These are phyloP conservation scores for Oncorhynchus tshawytscha DNA, from an alignment of 2,113 vertebrate species.

Conservation along the genomic window DNA sequence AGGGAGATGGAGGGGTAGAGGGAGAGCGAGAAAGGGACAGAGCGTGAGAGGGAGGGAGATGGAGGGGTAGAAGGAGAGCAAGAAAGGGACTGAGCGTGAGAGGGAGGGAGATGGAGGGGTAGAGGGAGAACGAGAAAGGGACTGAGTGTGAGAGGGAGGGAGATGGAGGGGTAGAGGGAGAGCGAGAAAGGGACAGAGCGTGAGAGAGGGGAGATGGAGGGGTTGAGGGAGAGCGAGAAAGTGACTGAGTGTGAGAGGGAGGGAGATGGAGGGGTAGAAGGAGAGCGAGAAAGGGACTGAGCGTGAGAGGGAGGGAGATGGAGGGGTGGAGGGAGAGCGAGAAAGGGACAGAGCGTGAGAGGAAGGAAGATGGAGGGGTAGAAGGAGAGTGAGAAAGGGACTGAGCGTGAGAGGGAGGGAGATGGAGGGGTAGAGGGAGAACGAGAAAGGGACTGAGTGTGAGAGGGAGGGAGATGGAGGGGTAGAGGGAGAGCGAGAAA, in stretches of 20 bases:
- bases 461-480: not conserved
- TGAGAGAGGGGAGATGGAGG: not conserved
- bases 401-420: not conserved
- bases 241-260: slow-evolving; percentile 23
- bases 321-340: not conserved
- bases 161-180: not conserved
- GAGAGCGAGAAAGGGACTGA: too few species aligned
- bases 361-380: not conserved
- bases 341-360: not conserved
- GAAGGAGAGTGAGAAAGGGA: not conserved
- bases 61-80: not conserved
- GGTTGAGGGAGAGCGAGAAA: not conserved
- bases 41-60: not conserved
- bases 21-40: too few species aligned
- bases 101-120: not conserved
- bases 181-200: not conserved
- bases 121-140: not conserved
- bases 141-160: not conserved
- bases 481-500: too few species aligned
- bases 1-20: not conserved
- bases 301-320: too few species aligned
- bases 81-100: not conserved
- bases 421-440: too few species aligned
- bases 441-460: slow-evolving; percentile 22
- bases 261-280: not conserved